A percentile compares a stretch with the other conserved stretches of the same genome.
These are phyloP conservation scores for Seriola rivoliana DNA, from an alignment of 2,113 vertebrate genomes.

Conservation along the genomic window DNA sequence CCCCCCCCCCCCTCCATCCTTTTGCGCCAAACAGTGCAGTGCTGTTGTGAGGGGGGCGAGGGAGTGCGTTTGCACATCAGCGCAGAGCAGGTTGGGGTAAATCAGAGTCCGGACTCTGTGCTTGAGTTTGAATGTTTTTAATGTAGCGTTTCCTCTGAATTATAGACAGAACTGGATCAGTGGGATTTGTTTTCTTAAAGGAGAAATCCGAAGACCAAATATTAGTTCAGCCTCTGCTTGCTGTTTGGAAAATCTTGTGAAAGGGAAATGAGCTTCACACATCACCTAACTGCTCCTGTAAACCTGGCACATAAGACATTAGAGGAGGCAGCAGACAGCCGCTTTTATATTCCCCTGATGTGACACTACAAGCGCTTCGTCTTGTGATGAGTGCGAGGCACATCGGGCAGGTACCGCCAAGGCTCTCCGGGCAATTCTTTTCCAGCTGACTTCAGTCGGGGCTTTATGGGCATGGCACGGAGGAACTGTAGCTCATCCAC, in stretches of 20 bases:
- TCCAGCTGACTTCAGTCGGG: constrained; percentile 46
- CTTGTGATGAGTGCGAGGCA: constrained; percentile 38
- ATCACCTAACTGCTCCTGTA: constrained; percentile 1
- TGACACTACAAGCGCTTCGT: constrained; percentile 33
- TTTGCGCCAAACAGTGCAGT: constrained; percentile 58
- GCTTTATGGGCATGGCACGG: constrained; percentile 36
- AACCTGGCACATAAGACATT: constrained; percentile 3
- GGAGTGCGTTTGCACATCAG: constrained; percentile 38
- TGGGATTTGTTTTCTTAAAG: neutral
- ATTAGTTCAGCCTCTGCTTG: neutral
- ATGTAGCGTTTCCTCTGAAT: neutral
- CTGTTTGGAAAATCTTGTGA: neutral
- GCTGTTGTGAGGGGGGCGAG: neutral
- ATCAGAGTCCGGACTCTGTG: neutral
- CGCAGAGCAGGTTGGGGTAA: neutral
- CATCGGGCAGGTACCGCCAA: constrained; percentile 47
- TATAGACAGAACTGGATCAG: neutral
- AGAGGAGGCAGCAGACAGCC: constrained; percentile 34
- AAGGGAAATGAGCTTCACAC: constrained; percentile 14
- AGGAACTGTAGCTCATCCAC: constrained; percentile 37
- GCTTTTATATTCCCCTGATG: constrained; percentile 29
- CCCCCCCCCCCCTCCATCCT: neutral
- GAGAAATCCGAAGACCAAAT: neutral
- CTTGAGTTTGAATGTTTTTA: constrained; percentile 24
- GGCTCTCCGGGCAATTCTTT: constrained; percentile 40